phyloP scores from a whole-genome alignment of 2,797 vertebrate genomes.

The Argyrosomus regius region DNA sequence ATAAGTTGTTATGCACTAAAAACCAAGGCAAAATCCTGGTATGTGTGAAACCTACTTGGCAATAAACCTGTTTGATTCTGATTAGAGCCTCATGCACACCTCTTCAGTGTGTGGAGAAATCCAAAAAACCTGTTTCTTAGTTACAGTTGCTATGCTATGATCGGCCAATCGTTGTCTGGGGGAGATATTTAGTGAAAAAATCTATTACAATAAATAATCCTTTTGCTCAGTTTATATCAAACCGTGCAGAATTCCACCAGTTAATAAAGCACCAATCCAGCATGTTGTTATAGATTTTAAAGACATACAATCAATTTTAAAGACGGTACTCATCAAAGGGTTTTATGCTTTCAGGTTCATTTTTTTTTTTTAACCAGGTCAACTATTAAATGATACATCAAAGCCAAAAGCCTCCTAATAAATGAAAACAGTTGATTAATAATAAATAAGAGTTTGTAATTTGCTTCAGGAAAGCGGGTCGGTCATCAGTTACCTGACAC shows the following conservation, averaged over 20 bases:
- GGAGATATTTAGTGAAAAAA: neutral
- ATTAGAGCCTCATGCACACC: slow-evolving; percentile 1
- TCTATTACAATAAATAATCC: neutral
- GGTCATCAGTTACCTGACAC: slow-evolving; percentile 51
- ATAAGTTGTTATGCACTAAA: too few relatives aligned
- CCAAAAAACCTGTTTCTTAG: neutral
- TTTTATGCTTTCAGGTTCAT: neutral
- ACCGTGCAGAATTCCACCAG: neutral
- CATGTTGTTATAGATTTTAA: slow-evolving; percentile 23
- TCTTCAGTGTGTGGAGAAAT: neutral
- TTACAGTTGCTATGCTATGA: neutral
- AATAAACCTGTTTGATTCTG: too few relatives aligned
- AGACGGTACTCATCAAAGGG: neutral
- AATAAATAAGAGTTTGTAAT: slow-evolving; percentile 50
- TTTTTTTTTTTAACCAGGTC: slow-evolving; percentile 13
- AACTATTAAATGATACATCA: slow-evolving; percentile 19
- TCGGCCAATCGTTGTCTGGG: neutral
- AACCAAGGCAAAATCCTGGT: too few relatives aligned
- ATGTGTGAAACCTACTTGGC: too few relatives aligned
- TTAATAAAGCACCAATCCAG: slow-evolving; percentile 17
- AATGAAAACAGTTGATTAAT: slow-evolving; percentile 50
- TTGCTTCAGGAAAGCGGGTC: slow-evolving; percentile 41
- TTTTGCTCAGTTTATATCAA: neutral
- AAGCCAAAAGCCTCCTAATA: slow-evolving; percentile 6
- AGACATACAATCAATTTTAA: slow-evolving; percentile 18